Base-by-base conservation (phyloP, 2,113 vertebrate genomes). In the Lonchura striata region DNA sequence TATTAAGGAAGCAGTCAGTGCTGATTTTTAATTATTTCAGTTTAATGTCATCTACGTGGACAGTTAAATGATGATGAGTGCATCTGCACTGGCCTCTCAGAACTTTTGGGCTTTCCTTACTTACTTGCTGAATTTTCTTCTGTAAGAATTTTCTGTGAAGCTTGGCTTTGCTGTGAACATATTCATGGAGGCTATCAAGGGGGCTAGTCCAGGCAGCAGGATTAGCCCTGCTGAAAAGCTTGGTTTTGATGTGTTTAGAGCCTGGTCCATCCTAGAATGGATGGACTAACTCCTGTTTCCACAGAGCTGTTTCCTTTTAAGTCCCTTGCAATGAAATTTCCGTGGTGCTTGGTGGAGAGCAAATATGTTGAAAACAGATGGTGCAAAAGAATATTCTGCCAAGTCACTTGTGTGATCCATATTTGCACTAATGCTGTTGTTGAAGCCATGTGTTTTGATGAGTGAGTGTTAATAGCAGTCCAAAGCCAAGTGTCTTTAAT, bases 291-390 rank as follows among this genome's bases (percentile, higher is more conserved):
- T 81, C n/a, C 2, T 74, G 49, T 81, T 93, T 77, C 56, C 65
- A 42, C 52, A 44, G 46, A 86, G 23, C n/a, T 49, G 9, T 71
- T 95, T 94, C 56, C 31, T 88, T 78, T 88, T 86, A 83, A 24
- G 10, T 88, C 25, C 9, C 44, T 71, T 90, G 52, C 60, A 70
- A 7, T 35, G 44, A 81, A 75, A 74, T 74, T 80, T 31, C 50
- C 39, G 0, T 33, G 28, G 35, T 88, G 46, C 52, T 78, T 86
- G 50, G 13, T 53, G 68, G 76, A 81, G 64, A 70, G 37, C 30
- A 96, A 92, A 92, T 88, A 91, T 79, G 61, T 68, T 94, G 33
- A 71, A 90, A 92, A 75, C 86, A 93, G 79, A 92, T 90, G 75
- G 90, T 86, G 90, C 65, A 84, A 71, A 60, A 82, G 74, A 49